phyloP scores from a whole-genome alignment of 2,888 invertebrate species.

The Plebejus melissa region DNA sequence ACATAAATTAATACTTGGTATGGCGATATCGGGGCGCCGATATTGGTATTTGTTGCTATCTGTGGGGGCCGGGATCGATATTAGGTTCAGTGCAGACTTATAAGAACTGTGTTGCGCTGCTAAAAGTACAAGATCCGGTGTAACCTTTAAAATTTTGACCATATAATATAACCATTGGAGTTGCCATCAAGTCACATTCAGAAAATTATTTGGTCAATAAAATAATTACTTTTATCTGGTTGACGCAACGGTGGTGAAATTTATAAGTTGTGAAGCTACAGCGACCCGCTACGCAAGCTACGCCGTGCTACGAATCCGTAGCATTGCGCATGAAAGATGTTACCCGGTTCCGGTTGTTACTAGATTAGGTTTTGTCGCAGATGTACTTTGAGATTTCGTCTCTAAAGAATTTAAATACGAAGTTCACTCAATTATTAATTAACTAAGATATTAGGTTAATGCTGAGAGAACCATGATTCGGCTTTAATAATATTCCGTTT shows the following conservation, averaged over 20 bases:
- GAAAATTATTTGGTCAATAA: no score
- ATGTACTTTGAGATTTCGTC: neutral
- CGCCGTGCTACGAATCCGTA: no score
- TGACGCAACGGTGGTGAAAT: no score
- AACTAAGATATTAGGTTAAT: neutral
- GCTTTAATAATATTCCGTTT: neutral
- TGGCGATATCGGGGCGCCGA: constrained; percentile 39
- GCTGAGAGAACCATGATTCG: neutral
- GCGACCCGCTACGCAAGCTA: no score
- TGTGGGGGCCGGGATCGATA: constrained; percentile 3
- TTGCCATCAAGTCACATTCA: no score
- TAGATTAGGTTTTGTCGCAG: no score
- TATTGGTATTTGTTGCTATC: constrained; percentile 38
- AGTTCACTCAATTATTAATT: neutral
- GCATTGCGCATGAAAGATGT: no score
- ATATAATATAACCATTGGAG: no score
- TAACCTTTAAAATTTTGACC: neutral
- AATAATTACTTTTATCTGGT: no score
- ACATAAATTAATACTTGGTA: constrained; percentile 69
- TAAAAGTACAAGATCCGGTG: neutral
- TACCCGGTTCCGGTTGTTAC: no score
- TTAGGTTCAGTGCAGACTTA: neutral
- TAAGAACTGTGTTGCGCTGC: no score
- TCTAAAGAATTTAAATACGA: neutral
- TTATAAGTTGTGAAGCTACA: no score